Conservation (phyloP, 2,113 vertebrate species). For the Chaetorhynchus papuensis region DNA sequence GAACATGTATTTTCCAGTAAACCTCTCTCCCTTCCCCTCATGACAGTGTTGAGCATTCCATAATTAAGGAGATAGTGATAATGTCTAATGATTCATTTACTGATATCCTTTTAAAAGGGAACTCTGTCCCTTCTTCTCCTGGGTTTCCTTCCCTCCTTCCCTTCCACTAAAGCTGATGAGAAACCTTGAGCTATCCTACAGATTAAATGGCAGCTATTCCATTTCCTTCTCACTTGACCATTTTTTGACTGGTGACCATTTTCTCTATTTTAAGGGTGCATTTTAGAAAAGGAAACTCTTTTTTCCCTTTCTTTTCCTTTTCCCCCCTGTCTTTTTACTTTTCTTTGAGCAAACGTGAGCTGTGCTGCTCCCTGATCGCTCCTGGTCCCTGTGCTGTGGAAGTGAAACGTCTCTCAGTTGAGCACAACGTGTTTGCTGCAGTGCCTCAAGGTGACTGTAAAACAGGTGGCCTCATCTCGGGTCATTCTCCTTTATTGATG, state of each 20-base stretch:
- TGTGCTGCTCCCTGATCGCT: fast-evolving
- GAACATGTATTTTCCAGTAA: background rate
- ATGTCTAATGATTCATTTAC: background rate
- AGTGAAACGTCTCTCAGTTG: fast-evolving
- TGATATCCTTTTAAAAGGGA: background rate
- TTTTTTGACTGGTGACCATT: background rate
- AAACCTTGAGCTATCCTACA: background rate
- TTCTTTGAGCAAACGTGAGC: background rate
- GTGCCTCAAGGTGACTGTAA: background rate
- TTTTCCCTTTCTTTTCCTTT: background rate
- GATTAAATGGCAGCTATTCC: background rate
- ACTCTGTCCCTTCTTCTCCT: background rate
- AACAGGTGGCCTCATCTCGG: background rate
- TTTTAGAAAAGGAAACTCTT: background rate
- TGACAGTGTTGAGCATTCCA: background rate
- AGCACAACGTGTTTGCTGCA: background rate
- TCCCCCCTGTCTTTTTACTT: background rate
- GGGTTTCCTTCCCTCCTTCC: background rate
- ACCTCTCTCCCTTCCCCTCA: background rate
- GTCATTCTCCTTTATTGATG: slow-evolving; percentile 3
- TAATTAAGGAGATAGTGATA: background rate
- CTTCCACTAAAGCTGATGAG: background rate
- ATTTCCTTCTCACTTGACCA: background rate
- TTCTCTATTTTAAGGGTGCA: background rate
- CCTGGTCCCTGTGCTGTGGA: background rate